Base-by-base conservation (phyloP, 2,797 vertebrate genomes). In the Scarus forsteni region DNA sequence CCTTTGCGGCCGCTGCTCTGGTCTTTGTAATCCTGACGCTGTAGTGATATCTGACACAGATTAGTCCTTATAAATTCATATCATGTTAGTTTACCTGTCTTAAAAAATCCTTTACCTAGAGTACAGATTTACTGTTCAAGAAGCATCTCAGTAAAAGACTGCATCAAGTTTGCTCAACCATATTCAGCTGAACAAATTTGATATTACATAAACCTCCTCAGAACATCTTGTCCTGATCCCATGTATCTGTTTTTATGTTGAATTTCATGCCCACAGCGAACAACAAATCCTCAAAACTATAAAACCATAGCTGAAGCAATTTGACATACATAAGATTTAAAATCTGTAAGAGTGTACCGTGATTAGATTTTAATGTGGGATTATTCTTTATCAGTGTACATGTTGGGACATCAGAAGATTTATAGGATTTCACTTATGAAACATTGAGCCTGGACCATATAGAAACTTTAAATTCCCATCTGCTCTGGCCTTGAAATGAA, bases 1-100 rank as follows among this genome's bases (percentile, higher is more conserved):
- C 80, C 61, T 62, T 72, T 39, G 38, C 38, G 7, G 69, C 89
- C 76, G 69, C 71, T 73, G 57, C 39, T 59, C 66, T 70, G 35
- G 64, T 81, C 77, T 83, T 70, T 75, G 57, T 62, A 73, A 78
- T 40, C 60, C 72, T 73, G 77, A 83, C 58, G 27, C 27, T 27
- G 27, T 36, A 80, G 60, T 84, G 62, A 75, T 65, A 40, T 44
- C 19, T 64, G 49, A 56, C 61, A 18, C 5, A 53, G 11, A 50
- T 57, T 7, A 18, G 34, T 35, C 12, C 19, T 45, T 35, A 8
- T 8, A 18, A 3, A 18, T 12, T 51, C n/a, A 27, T 16, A 18
- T 8, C 27, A 40, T 52, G 18, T 49, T 45, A 19, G 39, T 27
- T 27, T 27, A 27, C 27, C 27, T 18, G 27, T 8, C 34, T 34